A percentile compares a stretch with the other conserved stretches of the same genome.
Evolutionary conservation across 1,140 invertebrate species (phyloP).

Genomic region (Aphelenchoides besseyi): DNA sequence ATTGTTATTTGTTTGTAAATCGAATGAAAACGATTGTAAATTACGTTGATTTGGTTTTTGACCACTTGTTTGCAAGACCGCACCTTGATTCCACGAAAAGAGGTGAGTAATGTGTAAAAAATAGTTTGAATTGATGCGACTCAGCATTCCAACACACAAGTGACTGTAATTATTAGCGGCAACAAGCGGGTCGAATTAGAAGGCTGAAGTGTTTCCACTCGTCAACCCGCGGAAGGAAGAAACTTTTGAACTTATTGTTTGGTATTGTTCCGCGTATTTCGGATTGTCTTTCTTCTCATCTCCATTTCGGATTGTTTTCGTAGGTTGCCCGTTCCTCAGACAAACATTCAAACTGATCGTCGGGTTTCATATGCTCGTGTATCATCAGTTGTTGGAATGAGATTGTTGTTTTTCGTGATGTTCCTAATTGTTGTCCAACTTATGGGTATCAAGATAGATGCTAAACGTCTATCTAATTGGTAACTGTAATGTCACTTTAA

Average conservation of each 20-base stretch:
- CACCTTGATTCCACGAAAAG: too few relatives aligned
- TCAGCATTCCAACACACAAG: too few relatives aligned
- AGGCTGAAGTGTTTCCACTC: background rate
- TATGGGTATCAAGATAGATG: too few relatives aligned
- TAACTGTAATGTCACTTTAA: too few relatives aligned
- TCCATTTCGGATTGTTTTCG: background rate
- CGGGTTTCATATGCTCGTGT: background rate
- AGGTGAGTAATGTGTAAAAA: too few relatives aligned
- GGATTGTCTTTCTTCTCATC: background rate
- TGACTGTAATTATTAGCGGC: too few relatives aligned
- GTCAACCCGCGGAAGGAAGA: background rate
- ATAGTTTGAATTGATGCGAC: too few relatives aligned
- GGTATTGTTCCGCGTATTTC: background rate
- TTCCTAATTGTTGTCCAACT: background rate
- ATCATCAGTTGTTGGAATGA: background rate
- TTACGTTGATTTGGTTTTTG: too few relatives aligned
- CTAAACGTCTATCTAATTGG: too few relatives aligned
- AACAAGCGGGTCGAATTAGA: constrained; percentile 2
- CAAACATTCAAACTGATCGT: background rate
- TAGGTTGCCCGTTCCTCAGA: background rate
- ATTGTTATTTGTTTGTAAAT: too few relatives aligned
- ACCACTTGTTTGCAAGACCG: too few relatives aligned
- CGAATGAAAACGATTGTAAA: too few relatives aligned
- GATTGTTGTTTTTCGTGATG: background rate
- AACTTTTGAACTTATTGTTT: background rate